These are phyloP conservation scores for Noctilio leporinus DNA, from an alignment of 2,113 vertebrate genomes.

Conservation along the genomic window DNA sequence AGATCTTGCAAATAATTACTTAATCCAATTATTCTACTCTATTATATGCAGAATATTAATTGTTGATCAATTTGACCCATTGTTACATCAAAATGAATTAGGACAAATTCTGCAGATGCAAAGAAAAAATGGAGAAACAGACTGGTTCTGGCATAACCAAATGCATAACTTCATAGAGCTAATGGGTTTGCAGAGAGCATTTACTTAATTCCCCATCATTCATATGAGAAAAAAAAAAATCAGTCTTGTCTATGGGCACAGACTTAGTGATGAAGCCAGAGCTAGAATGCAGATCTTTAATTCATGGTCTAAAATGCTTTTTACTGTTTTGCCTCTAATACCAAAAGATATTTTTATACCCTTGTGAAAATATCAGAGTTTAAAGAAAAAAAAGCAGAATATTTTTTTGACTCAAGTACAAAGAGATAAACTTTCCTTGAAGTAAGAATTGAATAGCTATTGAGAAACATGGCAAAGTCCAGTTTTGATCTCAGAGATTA, in stretches of 20 bases:
- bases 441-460: not conserved
- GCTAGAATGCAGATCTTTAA: not conserved
- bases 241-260: not conserved
- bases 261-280: not conserved
- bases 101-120: not conserved
- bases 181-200: not conserved
- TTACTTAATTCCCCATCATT: not conserved
- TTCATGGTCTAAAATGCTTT: not conserved
- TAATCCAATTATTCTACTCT: not conserved
- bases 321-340: not conserved
- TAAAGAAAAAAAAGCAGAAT: not conserved
- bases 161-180: not conserved
- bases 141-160: not conserved
- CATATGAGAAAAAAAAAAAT: not conserved
- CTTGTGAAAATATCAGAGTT: not conserved
- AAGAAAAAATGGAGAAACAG: not conserved
- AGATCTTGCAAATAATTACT: not conserved
- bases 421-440: not conserved
- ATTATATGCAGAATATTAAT: not conserved
- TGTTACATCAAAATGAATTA: not conserved
- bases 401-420: not conserved
- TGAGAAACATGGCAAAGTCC: not conserved
- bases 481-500: constrained; percentile 2
- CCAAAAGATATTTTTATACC: not conserved
- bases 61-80: not conserved